These are phyloP conservation scores for Uria aalge DNA, from an alignment of 2,113 vertebrate species.

Conservation along the genomic window DNA sequence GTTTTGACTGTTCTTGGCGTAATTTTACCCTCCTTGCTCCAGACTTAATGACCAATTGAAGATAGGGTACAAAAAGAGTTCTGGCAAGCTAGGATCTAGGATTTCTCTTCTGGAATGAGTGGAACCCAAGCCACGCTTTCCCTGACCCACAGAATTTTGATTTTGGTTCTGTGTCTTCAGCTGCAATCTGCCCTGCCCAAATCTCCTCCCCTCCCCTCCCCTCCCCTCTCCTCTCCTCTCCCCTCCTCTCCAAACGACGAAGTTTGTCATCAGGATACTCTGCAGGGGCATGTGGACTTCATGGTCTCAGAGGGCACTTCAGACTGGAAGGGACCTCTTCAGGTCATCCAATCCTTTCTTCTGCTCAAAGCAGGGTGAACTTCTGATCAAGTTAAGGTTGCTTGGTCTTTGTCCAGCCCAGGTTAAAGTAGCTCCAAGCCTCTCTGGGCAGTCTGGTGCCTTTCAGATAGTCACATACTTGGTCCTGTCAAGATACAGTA, in stretches of 20 bases:
- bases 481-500: neutral
- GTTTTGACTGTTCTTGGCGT: neutral
- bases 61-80: neutral
- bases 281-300: neutral
- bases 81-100: neutral
- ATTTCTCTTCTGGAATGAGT: neutral
- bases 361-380: neutral
- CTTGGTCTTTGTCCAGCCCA: neutral
- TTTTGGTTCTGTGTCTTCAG: neutral
- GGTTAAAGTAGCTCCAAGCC: neutral
- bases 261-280: neutral
- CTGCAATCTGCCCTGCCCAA: neutral
- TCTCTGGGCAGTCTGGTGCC: neutral
- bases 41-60: neutral
- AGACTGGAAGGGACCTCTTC: neutral
- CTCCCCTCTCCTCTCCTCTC: too few relatives aligned
- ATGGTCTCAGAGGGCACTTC: neutral
- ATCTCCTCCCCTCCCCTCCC: neutral
- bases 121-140: neutral
- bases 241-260: too few relatives aligned
- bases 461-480: neutral
- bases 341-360: neutral
- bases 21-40: neutral
- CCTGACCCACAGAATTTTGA: neutral
- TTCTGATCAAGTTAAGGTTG: neutral